phyloP scores from a whole-genome alignment of 1,140 invertebrate genomes.

The Ceratosolen solmsi region DNA sequence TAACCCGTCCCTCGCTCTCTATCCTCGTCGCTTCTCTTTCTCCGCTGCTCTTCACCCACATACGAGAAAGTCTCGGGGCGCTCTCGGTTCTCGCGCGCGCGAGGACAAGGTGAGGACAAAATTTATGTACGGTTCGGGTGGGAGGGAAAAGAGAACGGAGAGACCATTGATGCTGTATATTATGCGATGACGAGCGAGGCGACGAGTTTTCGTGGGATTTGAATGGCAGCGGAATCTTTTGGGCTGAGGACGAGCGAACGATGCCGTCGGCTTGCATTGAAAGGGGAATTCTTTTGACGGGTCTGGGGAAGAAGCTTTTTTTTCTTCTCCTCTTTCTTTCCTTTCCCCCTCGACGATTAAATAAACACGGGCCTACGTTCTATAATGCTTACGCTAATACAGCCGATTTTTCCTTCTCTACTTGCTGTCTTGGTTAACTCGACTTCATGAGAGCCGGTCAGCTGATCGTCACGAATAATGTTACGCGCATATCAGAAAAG shows the following conservation, averaged over 20 bases:
- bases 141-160: constrained; percentile 5
- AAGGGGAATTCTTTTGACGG: background rate
- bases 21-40: background rate
- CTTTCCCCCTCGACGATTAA: background rate
- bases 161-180: constrained; percentile 10
- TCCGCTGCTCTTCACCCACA: constrained; percentile 44
- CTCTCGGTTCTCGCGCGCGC: constrained; percentile 12
- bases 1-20: background rate
- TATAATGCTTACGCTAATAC: background rate
- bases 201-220: constrained; percentile 11
- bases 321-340: background rate
- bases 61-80: constrained; percentile 33
- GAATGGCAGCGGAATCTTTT: constrained; percentile 6
- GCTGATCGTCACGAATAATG: background rate
- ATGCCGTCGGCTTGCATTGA: background rate
- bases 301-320: background rate
- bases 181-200: constrained; percentile 23
- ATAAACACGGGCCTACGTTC: background rate
- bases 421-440: background rate
- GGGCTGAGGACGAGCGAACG: background rate
- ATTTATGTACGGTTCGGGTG: constrained; percentile 5
- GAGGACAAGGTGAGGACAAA: constrained; percentile 28
- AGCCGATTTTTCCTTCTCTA: background rate
- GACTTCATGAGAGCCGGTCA: background rate
- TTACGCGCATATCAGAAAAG: background rate